Conservation (phyloP, 2,113 vertebrate species). For the Tylochromis polylepis region DNA sequence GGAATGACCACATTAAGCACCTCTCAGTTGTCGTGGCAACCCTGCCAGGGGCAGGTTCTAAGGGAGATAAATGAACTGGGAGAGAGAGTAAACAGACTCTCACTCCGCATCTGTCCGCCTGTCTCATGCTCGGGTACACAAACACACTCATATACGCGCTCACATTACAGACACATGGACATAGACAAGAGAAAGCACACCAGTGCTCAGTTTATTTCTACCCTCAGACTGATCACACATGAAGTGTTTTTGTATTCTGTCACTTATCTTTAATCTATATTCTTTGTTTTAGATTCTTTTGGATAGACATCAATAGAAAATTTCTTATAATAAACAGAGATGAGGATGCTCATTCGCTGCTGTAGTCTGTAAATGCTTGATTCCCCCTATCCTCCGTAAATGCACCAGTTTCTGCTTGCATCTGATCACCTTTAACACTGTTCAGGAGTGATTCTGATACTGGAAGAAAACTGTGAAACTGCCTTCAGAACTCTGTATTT, state of each 20-base stretch:
- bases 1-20: slow-evolving; percentile 6
- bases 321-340: neutral
- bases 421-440: neutral
- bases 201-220: neutral
- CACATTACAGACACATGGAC: neutral
- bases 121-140: neutral
- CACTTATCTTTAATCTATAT: neutral
- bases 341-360: neutral
- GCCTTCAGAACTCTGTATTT: neutral
- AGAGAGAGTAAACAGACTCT: slow-evolving; percentile 34
- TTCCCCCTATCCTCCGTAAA: neutral
- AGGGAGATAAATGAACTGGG: slow-evolving; percentile 13
- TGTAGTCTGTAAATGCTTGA: neutral
- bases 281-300: neutral
- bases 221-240: neutral
- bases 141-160: neutral
- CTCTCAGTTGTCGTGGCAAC: slow-evolving; percentile 47
- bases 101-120: neutral
- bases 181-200: neutral
- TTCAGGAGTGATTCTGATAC: neutral
- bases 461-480: neutral
- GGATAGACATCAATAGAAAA: neutral
- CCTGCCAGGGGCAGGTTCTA: slow-evolving; percentile 34
- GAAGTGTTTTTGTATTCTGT: neutral
- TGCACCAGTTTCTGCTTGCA: neutral